Base-by-base conservation (phyloP, 1,140 invertebrate species). In the Orius insidiosus region DNA sequence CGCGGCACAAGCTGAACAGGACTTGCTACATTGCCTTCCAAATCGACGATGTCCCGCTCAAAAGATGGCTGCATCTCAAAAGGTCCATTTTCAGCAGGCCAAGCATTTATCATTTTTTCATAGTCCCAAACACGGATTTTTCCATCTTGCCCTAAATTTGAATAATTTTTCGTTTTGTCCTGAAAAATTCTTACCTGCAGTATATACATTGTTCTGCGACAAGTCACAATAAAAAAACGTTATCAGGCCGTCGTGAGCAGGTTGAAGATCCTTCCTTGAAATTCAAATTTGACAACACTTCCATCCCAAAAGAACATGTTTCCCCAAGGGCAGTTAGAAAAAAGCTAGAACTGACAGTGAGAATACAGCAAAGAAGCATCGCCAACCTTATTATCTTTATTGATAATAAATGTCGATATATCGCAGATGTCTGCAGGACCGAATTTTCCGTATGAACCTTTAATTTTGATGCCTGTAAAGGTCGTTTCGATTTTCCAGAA, bases 401-500 rank as follows among this genome's bases (percentile, higher is more conserved):
- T 24, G 13, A 37, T 45, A 5, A 39, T 9, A 9, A 84, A 75
- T 1, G 84, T 82, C 38, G 81, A 67, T 14, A 92, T 84, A 59
- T 90, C 84, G 35, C 82, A 85, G 49, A 88, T 85, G 62, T 89
- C 84, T 10, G 84, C 90, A 64, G 84, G 85, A 1, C 85, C 86
- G 66, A 92, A 94, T 58, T 80, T 70, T 4, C 87, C 87, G 13
- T 86, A 58, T 56, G 80, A 72, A 2, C 85, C 85, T 63, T 89
- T 76, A 2, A 94, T 63, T 60, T 94, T 94, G 0, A 92, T 60
- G 2, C 87, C 87, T 0, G 87, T 92, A 57, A 90, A 92, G 0
- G 88, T 90, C 52, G 74, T 58, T 0, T 77, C 76, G 75, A 92
- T 88, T 70, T 86, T 90, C 88, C 88, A 93, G 66, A 88, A 88